Evolutionary conservation across 2,888 invertebrate genomes (phyloP).

Genomic region (Chalcis sispes): DNA sequence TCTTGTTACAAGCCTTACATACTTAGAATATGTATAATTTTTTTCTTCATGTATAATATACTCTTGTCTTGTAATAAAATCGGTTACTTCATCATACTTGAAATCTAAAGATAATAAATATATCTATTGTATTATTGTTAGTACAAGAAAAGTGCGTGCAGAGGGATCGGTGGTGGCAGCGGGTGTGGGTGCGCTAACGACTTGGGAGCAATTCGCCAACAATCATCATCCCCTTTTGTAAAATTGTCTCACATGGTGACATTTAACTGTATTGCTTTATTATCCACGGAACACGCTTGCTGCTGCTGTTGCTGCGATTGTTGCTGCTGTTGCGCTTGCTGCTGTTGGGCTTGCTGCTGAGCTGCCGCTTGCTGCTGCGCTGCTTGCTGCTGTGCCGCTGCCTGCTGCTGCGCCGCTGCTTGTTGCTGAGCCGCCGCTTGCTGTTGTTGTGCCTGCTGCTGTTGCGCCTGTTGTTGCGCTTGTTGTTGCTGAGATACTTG

Average conservation of each 20-base stretch:
- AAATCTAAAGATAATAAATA: constrained; percentile 74
- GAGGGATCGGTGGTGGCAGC: constrained; percentile 71
- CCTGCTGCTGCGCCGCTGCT: constrained; percentile 66
- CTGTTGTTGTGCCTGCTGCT: constrained; percentile 62
- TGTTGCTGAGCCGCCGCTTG: constrained; percentile 72
- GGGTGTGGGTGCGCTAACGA: constrained; percentile 72
- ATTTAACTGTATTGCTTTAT: constrained; percentile 76
- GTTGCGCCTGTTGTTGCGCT: constrained; percentile 71
- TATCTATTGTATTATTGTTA: constrained; percentile 74
- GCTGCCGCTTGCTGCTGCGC: constrained; percentile 70
- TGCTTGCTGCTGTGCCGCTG: constrained; percentile 65
- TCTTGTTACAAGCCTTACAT: constrained; percentile 76
- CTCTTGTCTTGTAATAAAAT: constrained; percentile 76
- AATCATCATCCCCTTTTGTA: constrained; percentile 55
- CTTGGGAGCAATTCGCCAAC: constrained; percentile 60
- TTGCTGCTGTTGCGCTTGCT: constrained; percentile 74
- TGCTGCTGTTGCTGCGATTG: constrained; percentile 70
- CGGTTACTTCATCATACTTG: constrained; percentile 72
- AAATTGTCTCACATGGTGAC: constrained; percentile 75
- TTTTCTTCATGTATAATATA: constrained; percentile 69
- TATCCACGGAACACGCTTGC: constrained; percentile 73
- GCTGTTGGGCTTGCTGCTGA: constrained; percentile 72
- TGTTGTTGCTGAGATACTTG: constrained; percentile 72
- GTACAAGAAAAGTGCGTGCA: constrained; percentile 76
- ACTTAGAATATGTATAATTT: constrained; percentile 75